Evolutionary conservation across 1,140 invertebrate genomes (phyloP), one percentile per base, ranked within the genome.

Genomic region (Campoletis sonorensis): DNA sequence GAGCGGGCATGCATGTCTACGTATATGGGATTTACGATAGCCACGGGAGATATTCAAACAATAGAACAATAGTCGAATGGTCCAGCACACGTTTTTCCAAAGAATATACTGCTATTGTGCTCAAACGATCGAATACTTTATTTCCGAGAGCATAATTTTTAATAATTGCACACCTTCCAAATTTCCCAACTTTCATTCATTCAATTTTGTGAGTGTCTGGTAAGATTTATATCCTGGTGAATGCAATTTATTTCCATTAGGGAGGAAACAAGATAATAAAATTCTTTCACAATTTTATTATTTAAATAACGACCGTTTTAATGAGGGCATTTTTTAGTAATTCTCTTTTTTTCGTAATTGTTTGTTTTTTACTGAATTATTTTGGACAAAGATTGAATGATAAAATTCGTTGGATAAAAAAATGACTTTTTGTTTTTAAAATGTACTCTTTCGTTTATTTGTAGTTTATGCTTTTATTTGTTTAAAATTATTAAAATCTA

Each of bases 21-120:
- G 21, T 58, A 58, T 58, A 67, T 67, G 61, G 61, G 61, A 67
- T 67, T 67, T 67, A 27, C 26, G 61, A 67, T 67, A 67, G 61
- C 61, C 61, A 67, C 61, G 61, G 15, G 26, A 67, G 21, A 67
- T 27, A 67, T 67, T 27, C 4, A 67, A 27, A 67, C 61, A 67
- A 67, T 67, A 27, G 61, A 67, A 67, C 61, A 67, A 67, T 67
- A 67, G 61, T 13, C 71, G 37, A 73, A 45, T 51, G 71, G 71
- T 73, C 71, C 45, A 40, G 71, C 33, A 40, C 71, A 16, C 16
- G 54, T 58, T 73, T 33, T 40, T 73, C 15, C 33, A 23, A 37
- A 51, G 71, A 45, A 73, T 45, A 8, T 71, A 45, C 5, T 21
- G 33, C 71, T 21, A 73, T 73, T 73, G 45, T 73, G 1, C 61